These are phyloP conservation scores for Adelges cooleyi DNA, from an alignment of 1,140 invertebrate genomes.

Conservation along the genomic window DNA sequence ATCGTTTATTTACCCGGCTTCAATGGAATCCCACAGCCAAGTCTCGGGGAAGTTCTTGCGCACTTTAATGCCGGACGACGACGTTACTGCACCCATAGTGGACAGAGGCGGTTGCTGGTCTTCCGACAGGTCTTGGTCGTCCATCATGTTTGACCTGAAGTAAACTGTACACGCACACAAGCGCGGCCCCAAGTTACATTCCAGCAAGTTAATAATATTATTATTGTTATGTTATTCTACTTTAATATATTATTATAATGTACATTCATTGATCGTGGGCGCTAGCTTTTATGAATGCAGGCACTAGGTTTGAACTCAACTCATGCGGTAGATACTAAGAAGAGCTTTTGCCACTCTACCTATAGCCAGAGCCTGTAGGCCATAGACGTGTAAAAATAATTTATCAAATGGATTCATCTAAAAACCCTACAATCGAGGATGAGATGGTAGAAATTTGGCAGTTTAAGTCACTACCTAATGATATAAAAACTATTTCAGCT, in stretches of 20 bases:
- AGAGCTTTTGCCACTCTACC: too few relatives aligned
- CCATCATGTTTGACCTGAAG: conserved; percentile 42
- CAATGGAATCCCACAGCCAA: conserved; percentile 50
- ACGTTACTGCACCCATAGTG: neutral
- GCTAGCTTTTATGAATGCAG: too few relatives aligned
- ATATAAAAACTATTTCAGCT: too few relatives aligned
- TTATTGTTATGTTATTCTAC: neutral
- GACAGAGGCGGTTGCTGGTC: neutral
- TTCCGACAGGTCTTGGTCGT: conserved; percentile 24
- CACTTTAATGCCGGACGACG: conserved; percentile 39
- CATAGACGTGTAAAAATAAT: too few relatives aligned
- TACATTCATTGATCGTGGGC: neutral
- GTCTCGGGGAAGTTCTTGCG: conserved; percentile 53
- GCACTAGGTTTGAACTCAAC: too few relatives aligned
- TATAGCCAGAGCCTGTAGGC: too few relatives aligned
- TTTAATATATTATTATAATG: neutral
- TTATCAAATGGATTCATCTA: too few relatives aligned
- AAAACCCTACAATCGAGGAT: too few relatives aligned
- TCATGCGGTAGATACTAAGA: too few relatives aligned
- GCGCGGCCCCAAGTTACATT: neutral
- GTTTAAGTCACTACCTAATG: too few relatives aligned
- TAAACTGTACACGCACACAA: conserved; percentile 40
- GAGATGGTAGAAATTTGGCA: too few relatives aligned
- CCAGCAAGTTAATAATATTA: conserved; percentile 4
- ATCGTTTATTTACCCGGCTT: conserved; percentile 42